A percentile compares a stretch with the other conserved stretches of the same genome.
phyloP scores from a whole-genome alignment of 2,888 invertebrate species.

The Bruchidius siliquastri region DNA sequence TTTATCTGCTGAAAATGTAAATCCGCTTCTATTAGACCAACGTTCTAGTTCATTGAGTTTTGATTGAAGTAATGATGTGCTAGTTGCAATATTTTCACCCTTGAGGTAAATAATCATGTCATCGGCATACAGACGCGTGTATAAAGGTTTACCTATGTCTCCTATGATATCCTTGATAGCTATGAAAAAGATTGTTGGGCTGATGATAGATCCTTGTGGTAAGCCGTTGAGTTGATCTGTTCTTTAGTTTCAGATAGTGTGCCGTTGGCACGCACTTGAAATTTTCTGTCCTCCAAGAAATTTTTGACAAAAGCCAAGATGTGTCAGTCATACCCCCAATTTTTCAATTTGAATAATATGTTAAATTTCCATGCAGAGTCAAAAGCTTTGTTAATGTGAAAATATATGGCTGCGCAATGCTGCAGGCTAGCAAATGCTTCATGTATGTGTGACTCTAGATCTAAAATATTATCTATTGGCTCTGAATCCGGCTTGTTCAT shows the following conservation, averaged over 20 bases:
- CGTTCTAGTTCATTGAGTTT: background rate
- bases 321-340: background rate
- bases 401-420: background rate
- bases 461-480: background rate
- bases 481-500: slow-evolving; percentile 4
- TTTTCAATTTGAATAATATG: background rate
- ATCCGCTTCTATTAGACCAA: background rate
- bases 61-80: background rate
- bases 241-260: background rate
- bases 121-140: slow-evolving; percentile 4
- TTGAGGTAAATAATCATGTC: slow-evolving; percentile 4
- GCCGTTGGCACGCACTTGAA: background rate
- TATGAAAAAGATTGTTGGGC: slow-evolving; percentile 4
- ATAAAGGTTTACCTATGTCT: slow-evolving; percentile 1
- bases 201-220: slow-evolving; percentile 1
- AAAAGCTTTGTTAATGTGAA: background rate
- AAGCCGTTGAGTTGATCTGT: background rate
- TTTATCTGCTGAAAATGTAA: background rate
- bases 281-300: background rate
- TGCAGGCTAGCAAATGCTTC: slow-evolving; percentile 1
- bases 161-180: slow-evolving; percentile 2
- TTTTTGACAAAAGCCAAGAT: background rate
- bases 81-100: background rate
- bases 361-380: slow-evolving; percentile 2
- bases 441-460: slow-evolving; percentile 1